Percentiles rank a stretch among this genome's conserved stretches.
These are phyloP conservation scores for Hippocampus comes DNA, from an alignment of 2,113 vertebrate genomes.

Conservation along the genomic window DNA sequence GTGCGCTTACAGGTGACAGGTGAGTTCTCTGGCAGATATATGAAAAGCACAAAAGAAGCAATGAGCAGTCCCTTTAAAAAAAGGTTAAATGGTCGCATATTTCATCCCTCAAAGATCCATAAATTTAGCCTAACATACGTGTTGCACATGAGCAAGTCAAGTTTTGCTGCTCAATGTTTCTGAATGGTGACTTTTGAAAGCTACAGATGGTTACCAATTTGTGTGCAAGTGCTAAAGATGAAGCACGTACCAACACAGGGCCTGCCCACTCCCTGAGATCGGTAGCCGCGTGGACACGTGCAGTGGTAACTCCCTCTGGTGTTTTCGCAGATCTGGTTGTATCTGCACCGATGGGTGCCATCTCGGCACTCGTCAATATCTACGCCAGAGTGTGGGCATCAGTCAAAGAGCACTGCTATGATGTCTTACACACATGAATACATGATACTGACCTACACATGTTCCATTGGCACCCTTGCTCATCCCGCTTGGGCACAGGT, in stretches of 20 bases:
- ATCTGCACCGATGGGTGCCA: constrained; percentile 88
- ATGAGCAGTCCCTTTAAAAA: constrained; percentile 3
- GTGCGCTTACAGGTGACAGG: constrained; percentile 6
- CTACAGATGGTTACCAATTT: background rate
- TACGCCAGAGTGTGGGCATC: constrained; percentile 44
- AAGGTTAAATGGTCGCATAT: background rate
- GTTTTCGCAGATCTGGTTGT: constrained; percentile 96
- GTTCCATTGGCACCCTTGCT: constrained; percentile 86
- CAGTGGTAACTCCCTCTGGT: constrained; percentile 88
- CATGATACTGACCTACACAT: constrained; percentile 81
- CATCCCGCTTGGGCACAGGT: constrained; percentile 93
- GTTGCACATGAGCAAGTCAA: background rate
- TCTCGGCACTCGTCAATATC: constrained; percentile 92
- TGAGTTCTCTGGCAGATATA: constrained; percentile 26
- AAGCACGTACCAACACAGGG: constrained; percentile 84
- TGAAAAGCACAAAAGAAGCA: constrained; percentile 20
- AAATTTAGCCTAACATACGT: background rate
- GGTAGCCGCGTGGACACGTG: constrained; percentile 84
- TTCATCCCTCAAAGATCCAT: background rate
- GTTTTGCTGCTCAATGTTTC: background rate
- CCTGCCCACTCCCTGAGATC: constrained; percentile 82
- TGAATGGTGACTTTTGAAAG: background rate
- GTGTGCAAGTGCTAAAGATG: constrained; percentile 8
- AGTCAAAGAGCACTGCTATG: background rate
- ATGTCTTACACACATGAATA: background rate